These are phyloP conservation scores for Electrophaes corylata DNA, from an alignment of 2,888 invertebrate species.

Conservation along the genomic window DNA sequence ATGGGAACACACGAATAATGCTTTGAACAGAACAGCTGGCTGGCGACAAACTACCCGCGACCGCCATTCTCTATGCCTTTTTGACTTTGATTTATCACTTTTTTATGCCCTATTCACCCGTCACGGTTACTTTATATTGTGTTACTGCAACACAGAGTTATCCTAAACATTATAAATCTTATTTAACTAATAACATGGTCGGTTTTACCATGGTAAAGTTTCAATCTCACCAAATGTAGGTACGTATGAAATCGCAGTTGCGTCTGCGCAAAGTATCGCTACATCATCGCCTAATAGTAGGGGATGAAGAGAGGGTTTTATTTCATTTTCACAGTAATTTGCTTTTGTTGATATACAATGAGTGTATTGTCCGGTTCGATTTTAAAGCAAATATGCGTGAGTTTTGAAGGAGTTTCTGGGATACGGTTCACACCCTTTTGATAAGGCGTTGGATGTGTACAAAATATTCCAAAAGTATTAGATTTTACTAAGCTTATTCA, in stretches of 20 bases:
- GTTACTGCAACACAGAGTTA: conserved; percentile 52
- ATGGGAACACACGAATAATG: conserved; percentile 72
- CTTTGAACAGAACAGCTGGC: conserved; percentile 76
- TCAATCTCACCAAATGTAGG: conserved; percentile 51
- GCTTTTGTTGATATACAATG: conserved; percentile 75
- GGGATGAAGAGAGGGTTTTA: conserved; percentile 80
- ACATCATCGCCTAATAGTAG: conserved; percentile 82
- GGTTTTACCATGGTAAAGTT: conserved; percentile 38
- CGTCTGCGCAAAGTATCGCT: conserved; percentile 78
- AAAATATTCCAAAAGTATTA: conserved; percentile 9
- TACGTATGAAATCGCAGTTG: conserved; percentile 65
- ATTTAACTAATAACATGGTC: conserved; percentile 32
- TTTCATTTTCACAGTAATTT: conserved; percentile 83
- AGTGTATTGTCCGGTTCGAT: conserved; percentile 73
- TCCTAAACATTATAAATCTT: conserved; percentile 37
- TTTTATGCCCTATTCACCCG: conserved; percentile 83
- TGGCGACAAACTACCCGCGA: conserved; percentile 78
- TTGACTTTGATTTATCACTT: conserved; percentile 85
- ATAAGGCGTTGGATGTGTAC: conserved; percentile 21
- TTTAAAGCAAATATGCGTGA: conserved; percentile 78
- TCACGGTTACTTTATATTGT: conserved; percentile 76
- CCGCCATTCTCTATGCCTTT: conserved; percentile 83
- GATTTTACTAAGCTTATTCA: background rate
- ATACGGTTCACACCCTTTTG: conserved; percentile 71
- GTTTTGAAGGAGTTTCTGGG: conserved; percentile 66